Evolutionary conservation across 2,113 vertebrate genomes (phyloP), one percentile per base, ranked within the genome.

Genomic region (Fregetta grallaria): DNA sequence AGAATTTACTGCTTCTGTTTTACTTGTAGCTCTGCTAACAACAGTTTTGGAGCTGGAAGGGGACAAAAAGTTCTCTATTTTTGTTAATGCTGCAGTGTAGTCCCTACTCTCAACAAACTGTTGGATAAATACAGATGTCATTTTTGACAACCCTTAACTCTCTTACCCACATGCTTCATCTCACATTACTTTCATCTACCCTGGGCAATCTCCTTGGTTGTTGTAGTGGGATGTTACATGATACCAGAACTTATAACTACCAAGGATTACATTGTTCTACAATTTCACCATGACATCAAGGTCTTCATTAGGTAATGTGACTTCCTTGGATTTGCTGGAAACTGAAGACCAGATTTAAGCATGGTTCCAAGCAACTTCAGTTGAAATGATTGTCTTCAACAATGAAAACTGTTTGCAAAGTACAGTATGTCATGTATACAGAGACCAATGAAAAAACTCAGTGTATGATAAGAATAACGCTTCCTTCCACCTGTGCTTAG

Each of bases 341-440:
- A 17, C 15, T n/a, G 68, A 29, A 53, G 29, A 59, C 62, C 5
- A 58, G 16, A 30, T 5, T 9, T 19, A 49, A 77, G 4, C 20
- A 25, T 0, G 2, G 18, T 55, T 72, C 84, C 45, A 67, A 70
- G 32, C 5, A 15, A 19, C 25, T n/a, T 42, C 20, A 15, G 5
- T 0, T 8, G 13, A 49, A 83, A 88, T 0, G 0, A 15, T 2
- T 38, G 3, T 44, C 72, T 80, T 20, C 34, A 16, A 27, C 71
- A 88, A 47, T 16, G 2, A 30, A 11, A 56, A 32, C 18, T 14
- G 6, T 9, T 45, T 50, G 26, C 38, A 86, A 55, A 82, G 34
- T 13, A 7, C 6, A 44, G 21, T 7, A 18, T 1, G 13, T 4
- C 29, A 27, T 0, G 15, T 18, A 15, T 3, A 45, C 4, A 42